phyloP scores from a whole-genome alignment of 2,113 vertebrate species.

The Chinchilla lanigera region DNA sequence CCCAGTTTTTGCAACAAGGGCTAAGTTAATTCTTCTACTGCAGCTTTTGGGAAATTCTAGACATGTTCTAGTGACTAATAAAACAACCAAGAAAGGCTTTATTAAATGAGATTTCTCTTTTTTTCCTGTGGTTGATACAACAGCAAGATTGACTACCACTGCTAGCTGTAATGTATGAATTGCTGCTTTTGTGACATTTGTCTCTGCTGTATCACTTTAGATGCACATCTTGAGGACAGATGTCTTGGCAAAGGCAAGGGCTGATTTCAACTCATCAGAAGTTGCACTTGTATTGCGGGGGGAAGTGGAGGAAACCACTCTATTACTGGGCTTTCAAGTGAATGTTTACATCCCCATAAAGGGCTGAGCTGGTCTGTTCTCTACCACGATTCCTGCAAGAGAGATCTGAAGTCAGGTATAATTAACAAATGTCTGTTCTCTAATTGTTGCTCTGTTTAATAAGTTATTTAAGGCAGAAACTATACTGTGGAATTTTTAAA shows the following conservation, averaged over 20 bases:
- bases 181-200: slow-evolving; percentile 39
- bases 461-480: slow-evolving; percentile 38
- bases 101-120: slow-evolving; percentile 61
- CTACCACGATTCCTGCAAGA: not conserved
- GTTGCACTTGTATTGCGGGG: not conserved
- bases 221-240: slow-evolving; percentile 63
- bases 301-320: not conserved
- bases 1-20: not conserved
- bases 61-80: slow-evolving; percentile 55
- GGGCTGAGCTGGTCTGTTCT: not conserved
- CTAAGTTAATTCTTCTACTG: slow-evolving; percentile 21
- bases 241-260: slow-evolving; percentile 40
- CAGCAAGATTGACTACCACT: slow-evolving; percentile 30
- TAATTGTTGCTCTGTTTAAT: slow-evolving; percentile 1
- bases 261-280: slow-evolving; percentile 25
- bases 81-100: slow-evolving; percentile 13
- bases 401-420: slow-evolving; percentile 32
- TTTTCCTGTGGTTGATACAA: slow-evolving; percentile 55
- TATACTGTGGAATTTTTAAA: slow-evolving; percentile 46
- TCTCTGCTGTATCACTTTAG: slow-evolving; percentile 63
- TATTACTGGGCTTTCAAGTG: slow-evolving; percentile 23
- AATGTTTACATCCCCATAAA: slow-evolving; percentile 34
- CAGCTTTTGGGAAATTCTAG: slow-evolving; percentile 56
- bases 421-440: slow-evolving; percentile 33
- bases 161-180: not conserved